phyloP scores from a whole-genome alignment of 2,113 vertebrate species.

The Osmerus mordax region DNA sequence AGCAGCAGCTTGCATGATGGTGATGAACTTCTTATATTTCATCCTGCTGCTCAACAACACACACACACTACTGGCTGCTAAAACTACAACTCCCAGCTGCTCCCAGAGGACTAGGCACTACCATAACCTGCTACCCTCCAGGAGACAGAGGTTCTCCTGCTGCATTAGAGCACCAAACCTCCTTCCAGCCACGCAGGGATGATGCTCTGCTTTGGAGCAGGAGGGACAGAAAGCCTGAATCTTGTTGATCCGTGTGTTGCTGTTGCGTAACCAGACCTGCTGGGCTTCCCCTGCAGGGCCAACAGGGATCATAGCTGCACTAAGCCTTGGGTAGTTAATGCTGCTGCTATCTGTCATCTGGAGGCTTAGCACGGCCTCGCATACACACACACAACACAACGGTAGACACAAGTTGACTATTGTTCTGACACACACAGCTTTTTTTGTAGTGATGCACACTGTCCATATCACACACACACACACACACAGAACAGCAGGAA shows the following conservation, averaged over 20 bases:
- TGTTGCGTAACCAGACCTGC: conserved; percentile 70
- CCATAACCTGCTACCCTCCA: not conserved
- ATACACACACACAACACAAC: conserved; percentile 14
- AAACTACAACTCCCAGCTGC: not conserved
- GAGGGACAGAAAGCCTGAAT: conserved; percentile 22
- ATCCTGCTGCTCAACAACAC: conserved; percentile 58
- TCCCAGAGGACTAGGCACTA: not conserved
- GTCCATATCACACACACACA: not conserved
- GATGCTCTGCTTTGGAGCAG: conserved; percentile 1
- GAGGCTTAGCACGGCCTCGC: conserved; percentile 6
- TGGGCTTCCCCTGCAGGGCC: conserved; percentile 26
- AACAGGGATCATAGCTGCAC: conserved; percentile 72
- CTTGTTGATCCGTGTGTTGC: conserved; percentile 61
- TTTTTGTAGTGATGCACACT: not conserved
- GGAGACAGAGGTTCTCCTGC: not conserved
- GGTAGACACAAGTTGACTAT: not conserved
- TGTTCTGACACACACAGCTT: no score
- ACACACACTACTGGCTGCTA: conserved; percentile 1
- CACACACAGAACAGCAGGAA: not conserved
- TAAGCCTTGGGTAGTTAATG: conserved; percentile 69
- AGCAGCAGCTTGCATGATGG: conserved; percentile 83
- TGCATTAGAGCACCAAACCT: not conserved
- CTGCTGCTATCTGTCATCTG: not conserved
- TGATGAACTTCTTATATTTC: conserved; percentile 90
- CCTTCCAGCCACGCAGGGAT: not conserved